phyloP scores from a whole-genome alignment of 2,888 invertebrate genomes.

The Chaetogeoica ovagalla region DNA sequence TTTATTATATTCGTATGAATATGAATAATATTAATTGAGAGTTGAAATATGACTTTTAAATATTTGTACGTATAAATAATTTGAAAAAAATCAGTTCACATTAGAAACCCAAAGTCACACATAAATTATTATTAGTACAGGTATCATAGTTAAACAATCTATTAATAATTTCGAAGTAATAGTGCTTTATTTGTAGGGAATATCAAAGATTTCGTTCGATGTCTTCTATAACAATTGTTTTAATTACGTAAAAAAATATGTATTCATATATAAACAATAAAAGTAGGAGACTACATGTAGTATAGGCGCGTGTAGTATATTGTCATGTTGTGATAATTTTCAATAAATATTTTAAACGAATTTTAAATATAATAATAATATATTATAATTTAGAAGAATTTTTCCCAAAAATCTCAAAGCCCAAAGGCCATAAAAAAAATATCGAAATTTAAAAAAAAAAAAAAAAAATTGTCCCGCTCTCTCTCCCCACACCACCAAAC shows the following conservation, averaged over 20 bases:
- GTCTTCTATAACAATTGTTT: neutral
- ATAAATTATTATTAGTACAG: neutral
- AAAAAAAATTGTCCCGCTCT: slow-evolving; percentile 35
- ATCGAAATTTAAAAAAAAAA: neutral
- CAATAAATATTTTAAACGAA: neutral
- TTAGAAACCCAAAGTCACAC: too few relatives aligned
- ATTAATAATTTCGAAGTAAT: neutral
- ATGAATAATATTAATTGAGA: neutral
- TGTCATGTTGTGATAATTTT: neutral
- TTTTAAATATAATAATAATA: neutral
- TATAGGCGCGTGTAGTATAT: too few relatives aligned
- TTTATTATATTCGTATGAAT: neutral
- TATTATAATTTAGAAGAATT: neutral
- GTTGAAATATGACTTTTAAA: neutral
- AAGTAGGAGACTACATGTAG: neutral
- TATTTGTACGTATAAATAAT: neutral
- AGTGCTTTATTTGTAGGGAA: neutral
- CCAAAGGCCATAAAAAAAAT: slow-evolving; percentile 25
- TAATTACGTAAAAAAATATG: neutral
- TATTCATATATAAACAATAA: neutral
- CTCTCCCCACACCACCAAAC: neutral
- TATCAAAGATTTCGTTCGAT: neutral
- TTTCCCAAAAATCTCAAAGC: neutral
- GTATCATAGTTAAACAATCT: neutral
- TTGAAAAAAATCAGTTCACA: neutral